These are phyloP conservation scores for Acinonyx jubatus DNA, from an alignment of 2,113 vertebrate genomes.

Conservation along the genomic window DNA sequence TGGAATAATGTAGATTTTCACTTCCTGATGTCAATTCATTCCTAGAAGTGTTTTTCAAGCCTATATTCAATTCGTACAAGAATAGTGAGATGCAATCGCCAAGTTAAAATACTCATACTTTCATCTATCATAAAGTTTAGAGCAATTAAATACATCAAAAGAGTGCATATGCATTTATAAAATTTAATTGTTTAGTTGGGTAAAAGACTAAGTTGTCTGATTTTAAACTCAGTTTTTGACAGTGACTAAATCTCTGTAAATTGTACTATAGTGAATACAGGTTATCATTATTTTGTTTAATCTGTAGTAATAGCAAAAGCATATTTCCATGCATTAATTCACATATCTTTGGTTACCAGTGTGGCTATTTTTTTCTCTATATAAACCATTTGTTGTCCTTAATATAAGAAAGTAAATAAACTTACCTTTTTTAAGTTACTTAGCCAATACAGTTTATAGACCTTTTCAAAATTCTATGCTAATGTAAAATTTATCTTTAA, in stretches of 20 bases:
- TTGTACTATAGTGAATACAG: too few relatives aligned
- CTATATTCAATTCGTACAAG: background rate
- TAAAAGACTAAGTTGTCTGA: background rate
- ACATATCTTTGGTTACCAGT: too few relatives aligned
- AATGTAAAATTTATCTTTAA: background rate
- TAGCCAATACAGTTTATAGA: background rate
- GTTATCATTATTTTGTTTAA: too few relatives aligned
- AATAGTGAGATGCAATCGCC: background rate
- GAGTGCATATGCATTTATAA: background rate
- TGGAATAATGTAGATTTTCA: background rate
- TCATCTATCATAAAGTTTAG: background rate
- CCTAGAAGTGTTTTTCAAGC: background rate
- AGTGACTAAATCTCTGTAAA: too few relatives aligned
- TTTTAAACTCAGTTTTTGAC: slow-evolving; percentile 7
- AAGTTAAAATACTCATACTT: background rate
- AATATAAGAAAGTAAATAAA: background rate
- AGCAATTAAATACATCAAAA: background rate
- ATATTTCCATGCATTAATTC: too few relatives aligned
- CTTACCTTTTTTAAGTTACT: background rate
- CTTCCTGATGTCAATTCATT: background rate
- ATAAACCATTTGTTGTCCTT: too few relatives aligned
- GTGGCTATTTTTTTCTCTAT: too few relatives aligned
- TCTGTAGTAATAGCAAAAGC: too few relatives aligned
- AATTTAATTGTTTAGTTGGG: background rate
- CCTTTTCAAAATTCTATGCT: background rate